Percentiles rank a stretch among this genome's conserved stretches.
Evolutionary conservation across 30 jellyfish, hydroid and myxozoan genomes (phyloP).

Genomic region (Hydractinia symbiolongicarpus): DNA sequence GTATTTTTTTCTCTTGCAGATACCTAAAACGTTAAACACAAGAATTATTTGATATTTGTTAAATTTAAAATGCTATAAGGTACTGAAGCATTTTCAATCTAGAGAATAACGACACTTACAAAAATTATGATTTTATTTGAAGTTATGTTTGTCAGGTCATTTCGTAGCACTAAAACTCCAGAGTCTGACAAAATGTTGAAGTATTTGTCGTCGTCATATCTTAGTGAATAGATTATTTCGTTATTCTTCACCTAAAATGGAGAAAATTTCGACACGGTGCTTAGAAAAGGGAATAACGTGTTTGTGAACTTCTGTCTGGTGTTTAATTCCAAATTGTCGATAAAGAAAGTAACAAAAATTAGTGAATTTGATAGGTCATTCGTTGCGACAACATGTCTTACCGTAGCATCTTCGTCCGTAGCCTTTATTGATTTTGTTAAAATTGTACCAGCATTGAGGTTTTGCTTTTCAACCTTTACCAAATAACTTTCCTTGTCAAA

Average conservation of each 20-base stretch:
- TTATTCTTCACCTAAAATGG: neutral
- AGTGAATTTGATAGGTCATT: neutral
- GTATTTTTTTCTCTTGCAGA: constrained; percentile 26
- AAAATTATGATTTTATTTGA: neutral
- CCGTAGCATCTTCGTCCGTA: constrained; percentile 31
- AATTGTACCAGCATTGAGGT: constrained; percentile 19
- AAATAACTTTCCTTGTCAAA: constrained; percentile 13
- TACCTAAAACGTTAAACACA: neutral
- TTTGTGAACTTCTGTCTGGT: neutral
- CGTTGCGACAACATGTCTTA: neutral
- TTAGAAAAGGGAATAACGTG: neutral
- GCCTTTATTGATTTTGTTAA: constrained; percentile 8
- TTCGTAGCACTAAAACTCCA: constrained; percentile 16
- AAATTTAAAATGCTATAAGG: neutral
- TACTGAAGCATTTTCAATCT: neutral
- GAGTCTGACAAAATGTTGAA: constrained; percentile 22
- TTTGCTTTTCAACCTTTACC: neutral
- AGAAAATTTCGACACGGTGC: neutral
- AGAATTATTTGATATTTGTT: neutral
- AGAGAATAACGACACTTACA: neutral
- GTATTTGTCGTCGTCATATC: constrained; percentile 9
- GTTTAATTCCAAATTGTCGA: neutral
- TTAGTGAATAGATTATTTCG: neutral
- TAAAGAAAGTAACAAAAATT: neutral
- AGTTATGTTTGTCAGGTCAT: neutral